Evolutionary conservation across 2,113 vertebrate species (phyloP).

Genomic region (Balaeniceps rex): DNA sequence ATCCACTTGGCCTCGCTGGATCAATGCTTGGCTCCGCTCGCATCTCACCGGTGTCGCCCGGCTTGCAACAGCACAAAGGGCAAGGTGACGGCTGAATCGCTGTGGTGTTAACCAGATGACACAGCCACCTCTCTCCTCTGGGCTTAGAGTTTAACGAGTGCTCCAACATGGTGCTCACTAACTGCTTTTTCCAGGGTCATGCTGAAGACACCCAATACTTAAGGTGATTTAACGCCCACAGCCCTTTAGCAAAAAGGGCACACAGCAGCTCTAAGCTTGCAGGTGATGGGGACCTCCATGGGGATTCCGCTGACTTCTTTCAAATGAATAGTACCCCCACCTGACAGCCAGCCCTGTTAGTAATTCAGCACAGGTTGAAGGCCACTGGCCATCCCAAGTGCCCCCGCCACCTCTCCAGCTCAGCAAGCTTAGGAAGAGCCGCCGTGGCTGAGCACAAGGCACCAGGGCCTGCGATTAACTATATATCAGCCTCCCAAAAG

Average conservation of each 20-base stretch:
- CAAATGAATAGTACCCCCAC: not conserved
- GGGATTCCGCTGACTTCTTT: not conserved
- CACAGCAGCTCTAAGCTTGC: not conserved
- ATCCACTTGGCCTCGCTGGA: not conserved
- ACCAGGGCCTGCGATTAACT: not conserved
- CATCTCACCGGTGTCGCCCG: accelerated
- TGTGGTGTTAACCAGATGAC: not conserved
- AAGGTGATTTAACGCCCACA: not conserved
- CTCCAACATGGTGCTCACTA: not conserved
- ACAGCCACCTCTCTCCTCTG: not conserved
- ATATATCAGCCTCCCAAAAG: not conserved
- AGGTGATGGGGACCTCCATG: not conserved
- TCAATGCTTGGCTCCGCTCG: accelerated
- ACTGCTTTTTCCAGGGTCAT: not conserved
- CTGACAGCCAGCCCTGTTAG: not conserved
- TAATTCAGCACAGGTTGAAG: not conserved
- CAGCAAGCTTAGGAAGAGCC: not conserved
- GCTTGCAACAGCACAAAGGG: not conserved
- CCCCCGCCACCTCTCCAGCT: not conserved
- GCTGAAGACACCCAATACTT: not conserved
- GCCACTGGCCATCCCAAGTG: not conserved
- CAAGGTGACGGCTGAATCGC: not conserved
- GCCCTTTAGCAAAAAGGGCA: not conserved
- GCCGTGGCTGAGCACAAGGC: not conserved
- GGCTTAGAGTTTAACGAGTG: not conserved